Conservation (phyloP, 2,797 vertebrate genomes). For the Ammospiza maritima region DNA sequence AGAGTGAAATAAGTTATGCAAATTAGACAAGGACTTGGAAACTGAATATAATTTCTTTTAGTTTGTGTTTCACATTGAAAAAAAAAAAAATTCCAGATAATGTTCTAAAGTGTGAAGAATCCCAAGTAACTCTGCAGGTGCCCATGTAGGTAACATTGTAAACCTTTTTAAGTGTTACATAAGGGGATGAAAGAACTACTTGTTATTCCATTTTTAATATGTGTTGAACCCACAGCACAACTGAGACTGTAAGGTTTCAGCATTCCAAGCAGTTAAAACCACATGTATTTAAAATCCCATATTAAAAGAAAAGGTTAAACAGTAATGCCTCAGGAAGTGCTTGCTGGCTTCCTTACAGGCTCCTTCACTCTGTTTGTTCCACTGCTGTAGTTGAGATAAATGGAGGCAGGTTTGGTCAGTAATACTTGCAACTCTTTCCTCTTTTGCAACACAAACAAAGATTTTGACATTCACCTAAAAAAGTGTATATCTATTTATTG, state of each 20-base stretch:
- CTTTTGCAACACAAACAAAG: neutral
- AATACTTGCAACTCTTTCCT: neutral
- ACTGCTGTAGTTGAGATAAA: neutral
- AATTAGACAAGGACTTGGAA: neutral
- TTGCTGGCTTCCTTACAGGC: neutral
- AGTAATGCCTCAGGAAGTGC: neutral
- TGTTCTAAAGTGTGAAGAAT: neutral
- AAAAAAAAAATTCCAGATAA: neutral
- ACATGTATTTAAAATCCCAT: neutral
- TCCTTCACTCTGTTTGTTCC: neutral
- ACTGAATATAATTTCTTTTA: neutral
- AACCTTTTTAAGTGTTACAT: neutral
- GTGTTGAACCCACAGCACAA: neutral
- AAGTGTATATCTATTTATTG: neutral
- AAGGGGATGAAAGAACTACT: neutral
- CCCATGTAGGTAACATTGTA: neutral
- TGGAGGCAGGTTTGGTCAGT: neutral
- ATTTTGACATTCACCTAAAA: too few relatives aligned
- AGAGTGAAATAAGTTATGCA: neutral
- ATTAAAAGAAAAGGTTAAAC: neutral
- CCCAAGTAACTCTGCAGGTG: neutral
- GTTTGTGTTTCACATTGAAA: neutral
- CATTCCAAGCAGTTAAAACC: neutral
- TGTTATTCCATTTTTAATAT: neutral
- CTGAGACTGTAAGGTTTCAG: neutral